Percentiles rank a stretch among this genome's conserved stretches.
Evolutionary conservation across 2,797 vertebrate genomes (phyloP).

Genomic region (Pseudotriccus pelzelni): DNA sequence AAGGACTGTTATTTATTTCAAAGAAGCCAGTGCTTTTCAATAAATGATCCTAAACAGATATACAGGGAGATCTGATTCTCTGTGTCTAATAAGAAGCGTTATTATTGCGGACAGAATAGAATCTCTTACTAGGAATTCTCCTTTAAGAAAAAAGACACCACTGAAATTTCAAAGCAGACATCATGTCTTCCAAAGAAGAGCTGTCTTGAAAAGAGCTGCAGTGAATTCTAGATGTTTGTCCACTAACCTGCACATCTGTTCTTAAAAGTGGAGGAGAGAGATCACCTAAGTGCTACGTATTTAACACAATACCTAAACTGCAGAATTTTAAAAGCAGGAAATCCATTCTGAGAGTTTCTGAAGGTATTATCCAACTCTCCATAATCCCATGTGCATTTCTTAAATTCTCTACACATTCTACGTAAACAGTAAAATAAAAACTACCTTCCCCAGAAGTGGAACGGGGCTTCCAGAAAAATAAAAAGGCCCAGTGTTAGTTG

Average conservation of each 20-base stretch:
- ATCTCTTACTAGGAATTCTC: neutral
- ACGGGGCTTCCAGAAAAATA: neutral
- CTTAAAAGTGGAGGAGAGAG: neutral
- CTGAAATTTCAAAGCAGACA: neutral
- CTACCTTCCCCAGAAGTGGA: neutral
- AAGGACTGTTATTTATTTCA: neutral
- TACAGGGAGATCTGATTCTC: neutral
- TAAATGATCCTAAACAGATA: neutral
- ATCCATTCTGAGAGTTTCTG: neutral
- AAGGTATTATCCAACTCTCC: neutral
- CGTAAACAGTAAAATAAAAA: neutral
- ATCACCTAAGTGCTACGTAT: neutral
- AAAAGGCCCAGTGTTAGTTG: neutral
- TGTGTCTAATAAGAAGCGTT: neutral
- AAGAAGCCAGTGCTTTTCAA: neutral
- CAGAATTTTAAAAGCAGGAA: neutral
- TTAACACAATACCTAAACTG: neutral
- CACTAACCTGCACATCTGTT: neutral
- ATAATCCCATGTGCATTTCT: neutral
- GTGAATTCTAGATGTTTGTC: neutral
- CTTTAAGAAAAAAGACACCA: neutral
- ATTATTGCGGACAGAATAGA: neutral
- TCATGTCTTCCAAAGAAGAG: neutral
- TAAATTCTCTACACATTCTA: neutral
- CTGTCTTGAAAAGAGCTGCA: neutral